These are phyloP conservation scores for Cotesia glomerata DNA, from an alignment of 1,140 invertebrate genomes.

Conservation along the genomic window DNA sequence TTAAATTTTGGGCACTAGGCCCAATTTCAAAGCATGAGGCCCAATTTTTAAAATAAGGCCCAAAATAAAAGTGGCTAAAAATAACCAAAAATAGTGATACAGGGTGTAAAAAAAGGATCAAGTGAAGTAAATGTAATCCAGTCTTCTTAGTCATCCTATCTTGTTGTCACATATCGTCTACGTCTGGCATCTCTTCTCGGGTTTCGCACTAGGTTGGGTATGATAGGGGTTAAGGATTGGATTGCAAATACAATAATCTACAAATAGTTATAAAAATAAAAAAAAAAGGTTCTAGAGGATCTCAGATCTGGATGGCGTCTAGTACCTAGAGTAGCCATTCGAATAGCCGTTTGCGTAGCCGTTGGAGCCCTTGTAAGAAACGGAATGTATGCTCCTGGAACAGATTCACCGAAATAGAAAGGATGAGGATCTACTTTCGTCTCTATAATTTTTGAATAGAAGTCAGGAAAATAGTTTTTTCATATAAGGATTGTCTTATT, in stretches of 20 bases:
- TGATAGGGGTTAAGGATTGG: background rate
- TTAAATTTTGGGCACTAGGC: too few relatives aligned
- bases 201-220: constrained; percentile 12
- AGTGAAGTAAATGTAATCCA: background rate
- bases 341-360: constrained; percentile 64
- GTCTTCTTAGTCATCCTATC: constrained; percentile 4
- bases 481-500: too few relatives aligned
- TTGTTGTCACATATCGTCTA: constrained; percentile 12
- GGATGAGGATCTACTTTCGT: constrained; percentile 47
- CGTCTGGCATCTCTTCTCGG: constrained; percentile 13
- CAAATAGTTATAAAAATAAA: constrained; percentile 34
- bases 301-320: constrained; percentile 51
- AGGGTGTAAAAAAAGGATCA: background rate
- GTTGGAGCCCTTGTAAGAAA: constrained; percentile 64
- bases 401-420: constrained; percentile 60
- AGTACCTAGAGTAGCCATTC: constrained; percentile 65
- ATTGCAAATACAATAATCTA: constrained; percentile 35
- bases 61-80: background rate
- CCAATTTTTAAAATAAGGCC: background rate
- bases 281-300: constrained; percentile 39
- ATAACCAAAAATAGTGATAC: background rate
- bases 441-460: constrained; percentile 15
- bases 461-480: background rate
- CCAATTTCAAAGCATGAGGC: too few relatives aligned
- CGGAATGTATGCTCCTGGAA: constrained; percentile 65